Conservation (phyloP, 2,113 vertebrate species). For the Dicaeum eximium region DNA sequence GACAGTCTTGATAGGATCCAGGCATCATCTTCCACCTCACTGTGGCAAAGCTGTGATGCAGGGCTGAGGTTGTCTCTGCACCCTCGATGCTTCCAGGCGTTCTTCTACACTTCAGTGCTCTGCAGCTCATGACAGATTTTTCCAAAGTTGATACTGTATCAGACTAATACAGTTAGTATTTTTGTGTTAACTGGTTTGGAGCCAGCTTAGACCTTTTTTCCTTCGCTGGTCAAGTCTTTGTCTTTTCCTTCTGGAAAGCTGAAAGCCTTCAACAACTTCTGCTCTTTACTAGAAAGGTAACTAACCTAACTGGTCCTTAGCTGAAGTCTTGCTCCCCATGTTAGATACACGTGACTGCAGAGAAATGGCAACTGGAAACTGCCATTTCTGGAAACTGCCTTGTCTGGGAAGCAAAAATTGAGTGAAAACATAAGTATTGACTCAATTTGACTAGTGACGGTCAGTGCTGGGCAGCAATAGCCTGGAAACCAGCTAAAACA, state of each 20-base stretch:
- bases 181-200: neutral
- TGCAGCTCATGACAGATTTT: neutral
- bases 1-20: neutral
- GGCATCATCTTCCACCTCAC: neutral
- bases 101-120: neutral
- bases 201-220: neutral
- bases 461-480: fast-evolving
- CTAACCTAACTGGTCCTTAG: neutral
- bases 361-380: no score
- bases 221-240: neutral
- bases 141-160: neutral
- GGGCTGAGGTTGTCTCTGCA: neutral
- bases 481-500: neutral
- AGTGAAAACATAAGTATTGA: neutral
- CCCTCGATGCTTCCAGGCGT: neutral
- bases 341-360: neutral
- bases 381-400: no score
- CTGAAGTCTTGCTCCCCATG: neutral
- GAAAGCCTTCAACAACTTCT: neutral
- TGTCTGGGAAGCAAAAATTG: neutral
- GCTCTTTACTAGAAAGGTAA: neutral
- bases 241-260: neutral
- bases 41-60: neutral
- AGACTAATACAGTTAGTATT: neutral
- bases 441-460: fast-evolving